Percentiles rank a stretch among this genome's conserved stretches.
Evolutionary conservation across 2,888 invertebrate genomes (phyloP).

Genomic region (Brenthis ino): DNA sequence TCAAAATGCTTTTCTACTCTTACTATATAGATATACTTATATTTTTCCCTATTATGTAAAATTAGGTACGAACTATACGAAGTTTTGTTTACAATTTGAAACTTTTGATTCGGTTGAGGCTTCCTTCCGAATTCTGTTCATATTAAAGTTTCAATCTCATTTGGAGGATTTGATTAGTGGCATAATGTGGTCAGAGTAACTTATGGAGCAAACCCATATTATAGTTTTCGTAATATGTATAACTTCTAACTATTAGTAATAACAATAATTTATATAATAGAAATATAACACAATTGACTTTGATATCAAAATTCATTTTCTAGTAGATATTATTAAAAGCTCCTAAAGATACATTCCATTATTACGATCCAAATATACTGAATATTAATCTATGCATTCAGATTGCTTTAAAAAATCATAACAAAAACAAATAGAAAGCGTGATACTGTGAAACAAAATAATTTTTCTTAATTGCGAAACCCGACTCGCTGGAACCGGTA

Average conservation of each 20-base stretch:
- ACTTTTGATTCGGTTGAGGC: conserved; percentile 11
- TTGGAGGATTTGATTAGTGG: conserved; percentile 1
- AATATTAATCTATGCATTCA: background rate
- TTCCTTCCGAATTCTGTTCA: conserved; percentile 4
- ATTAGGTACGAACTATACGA: background rate
- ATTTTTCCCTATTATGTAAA: conserved; percentile 4
- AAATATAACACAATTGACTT: no score
- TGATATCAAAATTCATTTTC: no score
- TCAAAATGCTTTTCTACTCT: no score
- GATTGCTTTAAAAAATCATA: conserved; percentile 39
- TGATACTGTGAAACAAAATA: conserved; percentile 44
- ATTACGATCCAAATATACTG: background rate
- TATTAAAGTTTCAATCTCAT: conserved; percentile 10
- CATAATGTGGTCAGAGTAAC: background rate
- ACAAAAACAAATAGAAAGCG: conserved; percentile 47
- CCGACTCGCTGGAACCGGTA: conserved; percentile 62
- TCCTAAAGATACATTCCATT: no score
- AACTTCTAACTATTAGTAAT: no score
- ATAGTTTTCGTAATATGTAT: background rate
- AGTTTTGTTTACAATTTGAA: conserved; percentile 11
- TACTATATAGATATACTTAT: background rate
- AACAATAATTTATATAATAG: no score
- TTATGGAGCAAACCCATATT: no score
- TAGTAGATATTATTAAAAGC: no score
- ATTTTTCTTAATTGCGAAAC: conserved; percentile 64